Percentiles rank a stretch among this genome's conserved stretches.
These are phyloP conservation scores for Galaxias olidus DNA, from an alignment of 2,797 vertebrate species.

Conservation along the genomic window DNA sequence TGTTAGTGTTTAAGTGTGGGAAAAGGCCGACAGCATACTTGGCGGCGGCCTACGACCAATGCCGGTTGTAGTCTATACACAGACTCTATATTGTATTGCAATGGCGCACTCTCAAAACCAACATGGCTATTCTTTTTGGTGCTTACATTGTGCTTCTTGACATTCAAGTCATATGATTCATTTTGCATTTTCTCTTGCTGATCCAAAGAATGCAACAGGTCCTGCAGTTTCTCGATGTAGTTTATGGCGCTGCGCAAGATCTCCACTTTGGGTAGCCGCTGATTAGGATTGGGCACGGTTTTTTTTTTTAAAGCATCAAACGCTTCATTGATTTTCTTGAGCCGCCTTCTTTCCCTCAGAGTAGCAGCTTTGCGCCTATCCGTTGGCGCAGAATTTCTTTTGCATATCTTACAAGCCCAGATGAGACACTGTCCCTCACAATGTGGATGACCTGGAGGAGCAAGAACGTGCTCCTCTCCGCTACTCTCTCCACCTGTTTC, in stretches of 20 bases:
- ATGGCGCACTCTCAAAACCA: background rate
- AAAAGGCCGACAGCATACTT: too few species aligned
- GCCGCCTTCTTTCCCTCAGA: constrained; percentile 88
- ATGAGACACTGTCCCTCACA: constrained; percentile 94
- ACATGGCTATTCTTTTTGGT: background rate
- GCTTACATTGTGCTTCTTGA: constrained; percentile 70
- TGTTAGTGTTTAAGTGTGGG: too few species aligned
- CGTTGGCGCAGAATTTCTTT: constrained; percentile 91
- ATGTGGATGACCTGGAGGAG: constrained; percentile 88
- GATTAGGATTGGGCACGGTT: constrained; percentile 94
- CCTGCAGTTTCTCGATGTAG: constrained; percentile 96
- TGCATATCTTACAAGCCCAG: constrained; percentile 98
- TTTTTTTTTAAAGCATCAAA: constrained; percentile 94
- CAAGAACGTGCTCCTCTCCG: constrained; percentile 93
- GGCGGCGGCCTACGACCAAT: too few species aligned
- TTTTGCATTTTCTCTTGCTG: constrained; percentile 85
- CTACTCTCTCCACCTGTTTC: constrained; percentile 89
- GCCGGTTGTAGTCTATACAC: too few species aligned
- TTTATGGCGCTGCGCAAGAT: constrained; percentile 96
- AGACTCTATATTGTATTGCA: too few species aligned
- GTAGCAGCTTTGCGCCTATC: constrained; percentile 96
- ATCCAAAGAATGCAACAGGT: constrained; percentile 89
- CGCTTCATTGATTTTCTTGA: constrained; percentile 99
- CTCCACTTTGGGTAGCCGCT: constrained; percentile 97
- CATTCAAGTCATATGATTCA: constrained; percentile 73